A percentile compares a stretch with the other conserved stretches of the same genome.
Evolutionary conservation across 2,888 invertebrate genomes (phyloP).

Genomic region (Yponomeuta malinellus): DNA sequence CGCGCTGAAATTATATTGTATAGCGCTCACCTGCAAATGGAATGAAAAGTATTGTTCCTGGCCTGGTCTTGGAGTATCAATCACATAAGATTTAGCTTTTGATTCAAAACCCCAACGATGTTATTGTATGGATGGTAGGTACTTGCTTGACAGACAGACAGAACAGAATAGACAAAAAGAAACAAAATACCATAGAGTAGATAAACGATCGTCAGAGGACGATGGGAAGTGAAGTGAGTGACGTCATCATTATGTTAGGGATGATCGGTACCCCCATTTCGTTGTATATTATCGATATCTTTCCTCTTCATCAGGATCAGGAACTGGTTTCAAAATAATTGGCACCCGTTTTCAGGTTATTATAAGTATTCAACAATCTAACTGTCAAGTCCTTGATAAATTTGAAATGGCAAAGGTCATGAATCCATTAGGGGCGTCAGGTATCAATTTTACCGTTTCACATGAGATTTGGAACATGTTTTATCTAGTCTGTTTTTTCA

Average conservation of each 20-base stretch:
- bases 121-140: background rate
- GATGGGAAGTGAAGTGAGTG: background rate
- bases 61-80: background rate
- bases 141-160: background rate
- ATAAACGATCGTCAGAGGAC: background rate
- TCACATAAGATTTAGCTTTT: background rate
- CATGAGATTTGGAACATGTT: too few species aligned
- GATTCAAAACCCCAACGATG: background rate
- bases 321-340: too few species aligned
- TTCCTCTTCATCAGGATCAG: background rate
- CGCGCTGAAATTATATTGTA: slow-evolving; percentile 7
- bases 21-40: background rate
- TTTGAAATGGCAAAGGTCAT: too few species aligned
- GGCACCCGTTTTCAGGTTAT: too few species aligned
- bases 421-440: too few species aligned
- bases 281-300: background rate
- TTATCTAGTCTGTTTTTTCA: too few species aligned
- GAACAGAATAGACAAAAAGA: background rate
- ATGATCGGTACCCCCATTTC: background rate
- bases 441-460: too few species aligned
- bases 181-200: background rate
- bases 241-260: background rate
- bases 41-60: background rate
- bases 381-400: too few species aligned
- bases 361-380: too few species aligned